Evolutionary conservation across 1,140 invertebrate genomes (phyloP), one percentile per base, ranked within the genome.

Genomic region (Cydia splendana): DNA sequence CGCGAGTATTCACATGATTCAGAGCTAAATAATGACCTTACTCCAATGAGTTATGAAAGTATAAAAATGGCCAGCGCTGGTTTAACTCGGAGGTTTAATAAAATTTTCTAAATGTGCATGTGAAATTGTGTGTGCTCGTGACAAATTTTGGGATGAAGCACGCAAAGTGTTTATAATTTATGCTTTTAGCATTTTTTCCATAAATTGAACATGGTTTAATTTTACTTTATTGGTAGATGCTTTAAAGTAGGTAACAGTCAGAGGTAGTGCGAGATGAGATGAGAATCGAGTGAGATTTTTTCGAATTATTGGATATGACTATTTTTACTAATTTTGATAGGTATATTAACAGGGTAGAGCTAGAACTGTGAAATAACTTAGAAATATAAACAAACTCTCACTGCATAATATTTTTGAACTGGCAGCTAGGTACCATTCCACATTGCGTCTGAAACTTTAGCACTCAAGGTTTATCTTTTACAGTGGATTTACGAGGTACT

Each of bases 41-140:
- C 74, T 76, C 75, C 13, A 53, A 7, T 81, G 77, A 81, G 79
- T 79, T 81, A 81, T 79, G 77, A 30, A 77, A 80, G 38, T 79
- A 71, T 34, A 74, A 79, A 48, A 48, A 34, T 48, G 45, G 45
- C 45, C 45, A 5, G 45, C 45, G 45, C 45, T 48, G 1, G 45
- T 48, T 48, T 48, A 24, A 24, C 57, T 62, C n/a, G 20, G 6
- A 62, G 57, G 57, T 62, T 62, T 20, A 62, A 62, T 62, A 62
- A 62, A 20, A 62, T 62, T 20, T 24, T 62, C n/a, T 62, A 20
- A 24, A 62, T 20, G 57, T 62, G 57, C 9, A 62, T 24, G 57
- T 62, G 4, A 62, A 62, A 24, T 62, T 62, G 57, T 24, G 20
- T 9, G 18, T 1, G 57, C 57, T 62, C 18, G 45, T 48, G 45